Conservation (phyloP, 1,140 invertebrate genomes). For the Drosophila paulistorum region DNA sequence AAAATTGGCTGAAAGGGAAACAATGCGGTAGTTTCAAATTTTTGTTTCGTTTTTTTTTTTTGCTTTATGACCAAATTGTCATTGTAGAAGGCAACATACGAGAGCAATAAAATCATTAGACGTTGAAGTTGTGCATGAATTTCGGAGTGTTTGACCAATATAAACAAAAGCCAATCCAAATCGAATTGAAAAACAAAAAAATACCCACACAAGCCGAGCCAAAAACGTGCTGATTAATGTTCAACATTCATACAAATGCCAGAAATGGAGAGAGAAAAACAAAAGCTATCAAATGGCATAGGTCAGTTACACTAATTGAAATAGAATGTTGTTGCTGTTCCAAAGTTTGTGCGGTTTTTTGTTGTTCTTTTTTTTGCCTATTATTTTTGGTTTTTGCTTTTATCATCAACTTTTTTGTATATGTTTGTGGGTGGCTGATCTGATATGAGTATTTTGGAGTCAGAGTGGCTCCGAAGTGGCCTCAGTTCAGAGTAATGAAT, state of each 20-base stretch:
- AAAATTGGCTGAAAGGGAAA: slow-evolving; percentile 36
- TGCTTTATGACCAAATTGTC: slow-evolving; percentile 53
- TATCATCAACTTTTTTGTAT: slow-evolving; percentile 4
- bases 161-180: slow-evolving; percentile 44
- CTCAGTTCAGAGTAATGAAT: slow-evolving; percentile 31
- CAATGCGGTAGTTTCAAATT: slow-evolving; percentile 45
- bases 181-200: slow-evolving; percentile 18
- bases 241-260: slow-evolving; percentile 15
- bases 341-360: slow-evolving; percentile 17
- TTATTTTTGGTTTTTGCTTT: slow-evolving; percentile 3
- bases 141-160: slow-evolving; percentile 14
- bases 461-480: background rate
- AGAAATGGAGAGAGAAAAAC: slow-evolving; percentile 8
- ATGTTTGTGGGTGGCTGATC: slow-evolving; percentile 41
- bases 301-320: slow-evolving; percentile 79
- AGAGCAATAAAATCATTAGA: slow-evolving; percentile 31
- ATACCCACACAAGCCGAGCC: slow-evolving; percentile 26
- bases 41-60: background rate
- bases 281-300: slow-evolving; percentile 63
- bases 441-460: background rate
- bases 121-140: slow-evolving; percentile 42
- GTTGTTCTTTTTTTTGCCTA: slow-evolving; percentile 2
- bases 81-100: slow-evolving; percentile 20
- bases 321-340: slow-evolving; percentile 64
- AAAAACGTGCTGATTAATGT: slow-evolving; percentile 76